Evolutionary conservation across 64 coral and sea anemone genomes (phyloP).

Genomic region (Montipora capricornis): DNA sequence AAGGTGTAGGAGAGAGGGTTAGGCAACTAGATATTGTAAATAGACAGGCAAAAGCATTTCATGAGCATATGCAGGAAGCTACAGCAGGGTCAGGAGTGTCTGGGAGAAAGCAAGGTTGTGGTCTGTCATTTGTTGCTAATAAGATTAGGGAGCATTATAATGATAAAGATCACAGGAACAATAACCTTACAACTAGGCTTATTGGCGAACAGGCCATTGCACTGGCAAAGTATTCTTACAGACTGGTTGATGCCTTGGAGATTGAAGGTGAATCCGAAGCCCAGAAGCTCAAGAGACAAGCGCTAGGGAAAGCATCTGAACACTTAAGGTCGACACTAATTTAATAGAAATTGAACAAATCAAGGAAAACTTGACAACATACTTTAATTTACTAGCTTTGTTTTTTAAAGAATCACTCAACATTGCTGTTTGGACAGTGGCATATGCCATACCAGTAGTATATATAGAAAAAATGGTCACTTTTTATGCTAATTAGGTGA

Average conservation of each 20-base stretch:
- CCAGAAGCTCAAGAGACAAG: constrained; percentile 39
- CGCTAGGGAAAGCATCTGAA: constrained; percentile 22
- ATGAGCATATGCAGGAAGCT: constrained; percentile 4
- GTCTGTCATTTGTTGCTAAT: constrained; percentile 63
- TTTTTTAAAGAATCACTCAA: no score
- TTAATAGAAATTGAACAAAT: constrained; percentile 15
- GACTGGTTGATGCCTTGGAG: constrained; percentile 48
- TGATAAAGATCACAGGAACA: constrained; percentile 49
- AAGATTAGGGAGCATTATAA: constrained; percentile 66
- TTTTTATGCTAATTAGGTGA: no score
- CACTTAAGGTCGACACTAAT: constrained; percentile 60
- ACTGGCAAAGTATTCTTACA: constrained; percentile 20
- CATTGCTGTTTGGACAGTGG: no score
- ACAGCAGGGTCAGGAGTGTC: neutral
- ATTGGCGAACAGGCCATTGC: constrained; percentile 60
- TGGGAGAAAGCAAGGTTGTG: constrained; percentile 47
- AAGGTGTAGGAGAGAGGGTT: neutral
- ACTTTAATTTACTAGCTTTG: no score
- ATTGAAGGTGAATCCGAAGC: constrained; percentile 28
- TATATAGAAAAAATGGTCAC: no score
- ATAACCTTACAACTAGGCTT: constrained; percentile 30
- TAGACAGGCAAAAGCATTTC: constrained; percentile 26
- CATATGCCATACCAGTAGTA: no score
- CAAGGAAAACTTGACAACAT: neutral
- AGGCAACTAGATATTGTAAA: constrained; percentile 18